phyloP scores from a whole-genome alignment of 92 coral and sea anemone species.

The Palythoa grandiflora region DNA sequence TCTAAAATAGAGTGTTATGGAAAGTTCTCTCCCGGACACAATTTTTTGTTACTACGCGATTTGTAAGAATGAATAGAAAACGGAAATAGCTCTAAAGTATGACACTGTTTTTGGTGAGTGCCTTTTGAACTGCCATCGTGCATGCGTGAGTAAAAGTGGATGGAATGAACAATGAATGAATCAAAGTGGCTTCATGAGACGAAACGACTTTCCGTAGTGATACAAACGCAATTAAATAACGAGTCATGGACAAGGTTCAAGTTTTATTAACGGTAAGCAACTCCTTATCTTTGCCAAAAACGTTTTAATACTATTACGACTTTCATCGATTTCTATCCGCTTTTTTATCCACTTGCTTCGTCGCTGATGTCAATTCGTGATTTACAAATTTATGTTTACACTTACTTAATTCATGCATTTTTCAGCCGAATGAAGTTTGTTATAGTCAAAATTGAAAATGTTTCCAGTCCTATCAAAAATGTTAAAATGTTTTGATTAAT shows the following conservation, averaged over 20 bases:
- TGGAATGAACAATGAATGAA: constrained; percentile 1
- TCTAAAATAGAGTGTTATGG: neutral
- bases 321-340: neutral
- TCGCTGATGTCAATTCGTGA: neutral
- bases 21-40: constrained; percentile 5
- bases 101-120: neutral
- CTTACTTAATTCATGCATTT: too few species aligned
- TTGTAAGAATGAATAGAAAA: neutral
- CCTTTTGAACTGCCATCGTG: constrained; percentile 7
- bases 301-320: neutral
- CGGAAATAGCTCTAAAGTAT: constrained; percentile 5
- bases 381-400: neutral
- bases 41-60: neutral
- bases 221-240: neutral
- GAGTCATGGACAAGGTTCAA: constrained; percentile 21
- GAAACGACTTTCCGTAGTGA: constrained; percentile 8
- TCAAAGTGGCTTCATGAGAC: neutral
- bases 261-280: neutral
- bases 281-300: neutral
- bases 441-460: neutral
- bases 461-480: neutral
- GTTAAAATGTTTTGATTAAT: neutral
- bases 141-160: neutral
- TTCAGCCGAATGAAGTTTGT: neutral
- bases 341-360: neutral